These are phyloP conservation scores for Zapus hudsonius DNA, from an alignment of 2,113 vertebrate genomes.

Conservation along the genomic window DNA sequence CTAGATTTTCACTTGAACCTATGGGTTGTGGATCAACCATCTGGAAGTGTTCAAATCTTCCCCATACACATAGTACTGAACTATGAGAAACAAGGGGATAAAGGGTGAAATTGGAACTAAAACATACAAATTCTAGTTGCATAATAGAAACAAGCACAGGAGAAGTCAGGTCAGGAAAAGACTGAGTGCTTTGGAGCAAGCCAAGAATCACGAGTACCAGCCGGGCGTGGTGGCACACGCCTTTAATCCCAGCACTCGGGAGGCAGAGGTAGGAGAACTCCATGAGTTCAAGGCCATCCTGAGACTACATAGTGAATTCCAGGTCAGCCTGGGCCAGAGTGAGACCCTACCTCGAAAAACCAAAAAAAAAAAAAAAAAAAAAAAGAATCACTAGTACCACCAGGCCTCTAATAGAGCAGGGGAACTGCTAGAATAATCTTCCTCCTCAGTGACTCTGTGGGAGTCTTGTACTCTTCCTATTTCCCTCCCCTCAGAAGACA, in stretches of 20 bases:
- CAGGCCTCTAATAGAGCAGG: not conserved
- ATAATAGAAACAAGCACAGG: not conserved
- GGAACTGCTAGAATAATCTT: not conserved
- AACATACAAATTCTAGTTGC: constrained; percentile 15
- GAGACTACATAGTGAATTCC: too few species aligned
- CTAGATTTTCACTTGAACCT: not conserved
- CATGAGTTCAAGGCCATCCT: too few species aligned
- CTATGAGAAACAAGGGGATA: not conserved
- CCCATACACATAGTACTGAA: not conserved
- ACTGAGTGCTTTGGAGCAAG: constrained; percentile 51
- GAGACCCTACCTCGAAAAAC: too few species aligned
- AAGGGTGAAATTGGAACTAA: not conserved
- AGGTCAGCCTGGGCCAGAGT: too few species aligned
- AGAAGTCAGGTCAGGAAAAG: not conserved
- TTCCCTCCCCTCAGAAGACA: too few species aligned
- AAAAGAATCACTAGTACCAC: constrained; percentile 52
- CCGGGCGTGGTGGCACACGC: too few species aligned
- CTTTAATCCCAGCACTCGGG: too few species aligned
- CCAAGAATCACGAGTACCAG: constrained; percentile 51
- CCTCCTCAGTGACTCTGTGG: too few species aligned
- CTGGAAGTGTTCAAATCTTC: not conserved
- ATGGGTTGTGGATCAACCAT: not conserved
- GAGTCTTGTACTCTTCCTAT: too few species aligned
- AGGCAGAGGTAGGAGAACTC: too few species aligned
- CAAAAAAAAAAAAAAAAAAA: too few species aligned